Conservation (phyloP, 1,140 invertebrate species). For the Radopholus similis region DNA sequence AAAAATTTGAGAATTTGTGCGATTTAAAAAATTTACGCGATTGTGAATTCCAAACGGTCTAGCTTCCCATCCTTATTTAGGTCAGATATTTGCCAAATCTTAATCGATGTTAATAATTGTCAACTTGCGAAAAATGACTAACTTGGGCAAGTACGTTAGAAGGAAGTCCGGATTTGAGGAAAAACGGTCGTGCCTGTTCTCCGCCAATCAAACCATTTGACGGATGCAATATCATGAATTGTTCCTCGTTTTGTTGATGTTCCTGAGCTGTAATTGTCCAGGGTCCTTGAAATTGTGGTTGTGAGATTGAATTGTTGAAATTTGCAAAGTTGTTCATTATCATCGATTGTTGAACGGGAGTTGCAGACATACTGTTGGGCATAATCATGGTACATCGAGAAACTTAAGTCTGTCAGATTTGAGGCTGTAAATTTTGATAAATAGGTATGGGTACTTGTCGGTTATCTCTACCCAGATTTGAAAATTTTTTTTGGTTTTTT, state of each 20-base stretch:
- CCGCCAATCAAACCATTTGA: slow-evolving; percentile 32
- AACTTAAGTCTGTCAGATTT: too few relatives aligned
- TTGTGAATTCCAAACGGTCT: slow-evolving; percentile 39
- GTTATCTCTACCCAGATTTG: too few relatives aligned
- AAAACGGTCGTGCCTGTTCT: slow-evolving; percentile 41
- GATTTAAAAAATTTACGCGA: too few relatives aligned
- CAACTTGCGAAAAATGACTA: slow-evolving; percentile 74
- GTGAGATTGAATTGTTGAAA: background rate
- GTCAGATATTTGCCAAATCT: slow-evolving; percentile 47
- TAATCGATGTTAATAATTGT: slow-evolving; percentile 19
- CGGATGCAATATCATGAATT: slow-evolving; percentile 40
- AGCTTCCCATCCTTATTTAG: slow-evolving; percentile 43
- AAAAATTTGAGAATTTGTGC: too few relatives aligned
- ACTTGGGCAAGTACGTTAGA: slow-evolving; percentile 69
- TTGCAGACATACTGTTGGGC: too few relatives aligned
- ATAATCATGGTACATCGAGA: too few relatives aligned
- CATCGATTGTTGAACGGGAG: too few relatives aligned
- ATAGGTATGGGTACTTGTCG: too few relatives aligned
- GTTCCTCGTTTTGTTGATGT: slow-evolving; percentile 30
- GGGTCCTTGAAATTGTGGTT: background rate
- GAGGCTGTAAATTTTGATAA: too few relatives aligned
- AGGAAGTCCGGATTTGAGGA: slow-evolving; percentile 37
- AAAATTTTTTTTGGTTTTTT: too few relatives aligned
- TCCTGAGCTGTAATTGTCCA: slow-evolving; percentile 20
- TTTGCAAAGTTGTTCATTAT: background rate